A percentile compares a stretch with the other conserved stretches of the same genome.
These are phyloP conservation scores for Leptobrachium leishanense DNA, from an alignment of 2,113 vertebrate species.

Conservation along the genomic window DNA sequence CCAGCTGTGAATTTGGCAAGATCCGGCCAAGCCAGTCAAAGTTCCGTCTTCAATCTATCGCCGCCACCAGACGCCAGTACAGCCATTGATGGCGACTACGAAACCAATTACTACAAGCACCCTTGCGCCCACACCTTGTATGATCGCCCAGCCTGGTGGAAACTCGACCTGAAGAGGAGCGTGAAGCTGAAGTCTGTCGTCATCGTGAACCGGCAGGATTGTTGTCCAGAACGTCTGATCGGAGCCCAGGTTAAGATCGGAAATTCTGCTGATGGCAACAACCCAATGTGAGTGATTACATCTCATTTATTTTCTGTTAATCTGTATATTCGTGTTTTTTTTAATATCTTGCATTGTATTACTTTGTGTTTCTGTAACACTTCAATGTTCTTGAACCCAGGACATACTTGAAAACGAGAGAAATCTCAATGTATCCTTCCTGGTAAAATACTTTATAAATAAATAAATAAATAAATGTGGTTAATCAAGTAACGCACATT, in stretches of 20 bases:
- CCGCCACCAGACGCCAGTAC: not conserved
- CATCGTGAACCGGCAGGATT: slow-evolving; percentile 38
- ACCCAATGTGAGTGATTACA: too few species aligned
- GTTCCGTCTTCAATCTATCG: not conserved
- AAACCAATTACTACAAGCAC: not conserved
- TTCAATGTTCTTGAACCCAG: too few species aligned
- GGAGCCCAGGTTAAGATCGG: slow-evolving; percentile 41
- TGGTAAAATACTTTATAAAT: too few species aligned
- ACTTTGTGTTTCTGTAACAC: too few species aligned
- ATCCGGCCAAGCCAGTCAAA: slow-evolving; percentile 2
- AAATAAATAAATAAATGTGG: too few species aligned
- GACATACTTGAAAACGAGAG: too few species aligned
- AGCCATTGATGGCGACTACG: slow-evolving; percentile 33
- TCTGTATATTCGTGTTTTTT: too few species aligned
- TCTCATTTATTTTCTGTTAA: too few species aligned
- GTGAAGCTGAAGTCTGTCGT: slow-evolving; percentile 20
- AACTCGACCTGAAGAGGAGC: slow-evolving; percentile 30
- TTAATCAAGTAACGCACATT: too few species aligned
- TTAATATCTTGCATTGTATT: too few species aligned
- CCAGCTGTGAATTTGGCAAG: slow-evolving; percentile 4
- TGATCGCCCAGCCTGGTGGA: slow-evolving; percentile 39
- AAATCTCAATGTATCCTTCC: too few species aligned
- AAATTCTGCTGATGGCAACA: not conserved
- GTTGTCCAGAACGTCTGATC: slow-evolving; percentile 11
- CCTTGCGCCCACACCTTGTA: slow-evolving; percentile 25